A percentile compares a stretch with the other conserved stretches of the same genome.
These are phyloP conservation scores for Amphipoea lucens DNA, from an alignment of 2,888 invertebrate genomes.

Conservation along the genomic window DNA sequence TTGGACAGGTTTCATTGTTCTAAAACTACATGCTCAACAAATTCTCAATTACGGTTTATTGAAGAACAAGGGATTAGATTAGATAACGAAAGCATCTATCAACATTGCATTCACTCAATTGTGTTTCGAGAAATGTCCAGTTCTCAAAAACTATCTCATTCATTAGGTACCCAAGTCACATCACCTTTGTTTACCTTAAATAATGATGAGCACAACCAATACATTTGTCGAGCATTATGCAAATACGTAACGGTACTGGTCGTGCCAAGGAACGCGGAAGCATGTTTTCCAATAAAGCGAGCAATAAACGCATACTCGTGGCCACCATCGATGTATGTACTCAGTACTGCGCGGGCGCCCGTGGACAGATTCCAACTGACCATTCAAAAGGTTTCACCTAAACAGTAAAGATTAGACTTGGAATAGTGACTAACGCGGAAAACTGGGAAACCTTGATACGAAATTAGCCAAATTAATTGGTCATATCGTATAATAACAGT, in stretches of 20 bases:
- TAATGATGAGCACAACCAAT: conserved; percentile 67
- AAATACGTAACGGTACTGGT: conserved; percentile 79
- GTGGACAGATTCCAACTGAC: conserved; percentile 76
- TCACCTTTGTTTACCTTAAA: conserved; percentile 57
- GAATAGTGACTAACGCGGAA: conserved; percentile 21
- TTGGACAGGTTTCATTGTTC: neutral
- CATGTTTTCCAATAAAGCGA: conserved; percentile 85
- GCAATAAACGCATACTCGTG: conserved; percentile 81
- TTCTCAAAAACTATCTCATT: conserved; percentile 8
- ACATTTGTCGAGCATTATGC: conserved; percentile 73
- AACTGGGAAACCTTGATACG: neutral
- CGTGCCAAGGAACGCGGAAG: conserved; percentile 84
- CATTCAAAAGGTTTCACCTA: conserved; percentile 62
- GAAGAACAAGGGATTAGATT: neutral
- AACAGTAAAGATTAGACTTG: conserved; percentile 19
- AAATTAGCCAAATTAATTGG: conserved; percentile 19
- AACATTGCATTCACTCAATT: neutral
- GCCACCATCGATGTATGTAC: conserved; percentile 68
- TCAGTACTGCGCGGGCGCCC: conserved; percentile 56
- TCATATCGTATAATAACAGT: neutral
- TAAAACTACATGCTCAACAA: neutral
- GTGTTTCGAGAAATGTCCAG: conserved; percentile 1
- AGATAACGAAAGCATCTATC: neutral
- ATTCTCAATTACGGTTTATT: neutral
- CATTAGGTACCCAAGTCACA: conserved; percentile 11